These are phyloP conservation scores for Diorhabda sublineata DNA, from an alignment of 1,140 invertebrate genomes.

Conservation along the genomic window DNA sequence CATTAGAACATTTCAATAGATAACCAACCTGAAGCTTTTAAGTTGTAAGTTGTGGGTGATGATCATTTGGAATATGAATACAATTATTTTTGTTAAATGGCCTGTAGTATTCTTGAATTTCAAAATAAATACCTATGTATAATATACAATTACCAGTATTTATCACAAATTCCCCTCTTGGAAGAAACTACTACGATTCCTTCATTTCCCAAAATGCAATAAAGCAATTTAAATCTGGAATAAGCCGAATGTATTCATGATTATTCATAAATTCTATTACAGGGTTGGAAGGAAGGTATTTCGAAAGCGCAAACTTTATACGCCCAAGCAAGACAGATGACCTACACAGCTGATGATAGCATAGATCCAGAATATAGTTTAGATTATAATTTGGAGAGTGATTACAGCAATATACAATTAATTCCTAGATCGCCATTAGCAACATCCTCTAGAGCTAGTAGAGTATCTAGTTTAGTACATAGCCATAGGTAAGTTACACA, in stretches of 20 bases:
- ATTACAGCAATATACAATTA: conserved; percentile 46
- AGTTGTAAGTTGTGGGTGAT: no score
- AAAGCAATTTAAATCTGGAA: no score
- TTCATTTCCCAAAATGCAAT: no score
- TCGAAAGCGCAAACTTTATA: conserved; percentile 63
- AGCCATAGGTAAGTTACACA: conserved; percentile 53
- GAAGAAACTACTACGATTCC: no score
- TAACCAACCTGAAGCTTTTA: no score
- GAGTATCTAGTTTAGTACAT: conserved; percentile 61
- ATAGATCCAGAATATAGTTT: conserved; percentile 47
- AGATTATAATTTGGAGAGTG: conserved; percentile 47
- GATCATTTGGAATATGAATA: no score
- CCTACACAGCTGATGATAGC: conserved; percentile 39
- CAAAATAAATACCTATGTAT: no score
- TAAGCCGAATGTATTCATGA: not conserved
- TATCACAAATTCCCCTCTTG: no score
- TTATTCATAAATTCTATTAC: not conserved
- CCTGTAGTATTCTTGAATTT: no score
- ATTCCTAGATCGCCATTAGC: conserved; percentile 43
- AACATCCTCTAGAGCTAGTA: conserved; percentile 49
- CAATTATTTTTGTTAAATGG: no score
- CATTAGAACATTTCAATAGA: no score
- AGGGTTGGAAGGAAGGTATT: conserved; percentile 62
- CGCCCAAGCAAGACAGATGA: conserved; percentile 53
- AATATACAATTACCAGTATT: no score